Base-by-base conservation (phyloP, 2,797 vertebrate species). In the Acanthopagrus latus region DNA sequence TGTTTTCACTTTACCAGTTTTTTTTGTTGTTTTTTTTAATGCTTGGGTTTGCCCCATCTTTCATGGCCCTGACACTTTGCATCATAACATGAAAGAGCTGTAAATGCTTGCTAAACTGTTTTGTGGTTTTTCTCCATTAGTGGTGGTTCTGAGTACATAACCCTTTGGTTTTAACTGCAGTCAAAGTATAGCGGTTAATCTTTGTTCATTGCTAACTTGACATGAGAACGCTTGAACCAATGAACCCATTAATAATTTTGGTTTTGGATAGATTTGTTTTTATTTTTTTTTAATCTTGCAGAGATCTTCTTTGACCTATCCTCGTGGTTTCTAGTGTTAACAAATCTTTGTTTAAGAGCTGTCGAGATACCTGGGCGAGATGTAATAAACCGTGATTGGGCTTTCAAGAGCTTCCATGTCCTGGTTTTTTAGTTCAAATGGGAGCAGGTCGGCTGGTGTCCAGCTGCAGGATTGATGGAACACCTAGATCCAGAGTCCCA, bases 391-490 rank as follows among this genome's bases (percentile, higher is more conserved):
- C 55, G 33, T 76, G 63, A 89, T 84, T 70, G 64, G 48, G 4
- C 27, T 18, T 76, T 88, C 74, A 88, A 74, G 66, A 80, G 69
- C 64, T 64, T 76, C 48, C 21, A 25, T 16, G 3, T 17, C 23
- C 55, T 82, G 47, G 13, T 83, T 82, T 65, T 85, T 66, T 48
- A 29, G 50, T 63, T 76, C 25, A 78, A 74, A 72, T 56, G 18
- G 33, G 58, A 83, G 46, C 66, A 89, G 33, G 54, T 72, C 12
- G 38, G 80, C 72, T 63, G 54, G 43, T 64, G 71, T 91, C 79
- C 84, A 86, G 74, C 55, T 1, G 1, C 29, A 81, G 71, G 76
- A 90, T 90, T 90, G 86, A 94, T 90, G 78, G 20, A 76, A 46
- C 78, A 81, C 63, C 80, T 38, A n/a, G 52, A 83, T 77, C 80